phyloP scores from a whole-genome alignment of 2,113 vertebrate species.

The Pelecanoides urinatrix region DNA sequence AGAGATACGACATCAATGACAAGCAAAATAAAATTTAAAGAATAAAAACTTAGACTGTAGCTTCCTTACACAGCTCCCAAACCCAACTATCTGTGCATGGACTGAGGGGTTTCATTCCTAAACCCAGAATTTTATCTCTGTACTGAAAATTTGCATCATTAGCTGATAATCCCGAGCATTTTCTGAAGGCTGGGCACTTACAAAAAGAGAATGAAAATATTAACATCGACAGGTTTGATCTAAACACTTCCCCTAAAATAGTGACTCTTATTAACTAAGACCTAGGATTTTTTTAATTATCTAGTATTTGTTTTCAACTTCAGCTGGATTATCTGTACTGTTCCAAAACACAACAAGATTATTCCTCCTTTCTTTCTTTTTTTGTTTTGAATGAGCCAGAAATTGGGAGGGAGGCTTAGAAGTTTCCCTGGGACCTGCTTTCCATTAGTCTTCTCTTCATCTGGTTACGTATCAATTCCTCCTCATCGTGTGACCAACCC shows the following conservation, averaged over 20 bases:
- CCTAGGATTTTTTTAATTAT: neutral
- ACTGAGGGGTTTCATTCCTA: neutral
- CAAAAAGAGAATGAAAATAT: neutral
- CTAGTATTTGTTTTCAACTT: neutral
- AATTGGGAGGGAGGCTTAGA: neutral
- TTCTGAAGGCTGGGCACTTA: neutral
- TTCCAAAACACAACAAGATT: neutral
- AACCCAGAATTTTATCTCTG: neutral
- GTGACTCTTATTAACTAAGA: neutral
- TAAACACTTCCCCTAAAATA: neutral
- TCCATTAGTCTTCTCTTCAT: neutral
- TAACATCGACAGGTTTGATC: neutral
- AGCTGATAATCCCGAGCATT: neutral
- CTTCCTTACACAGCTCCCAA: neutral
- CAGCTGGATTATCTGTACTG: neutral
- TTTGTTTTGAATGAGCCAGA: neutral
- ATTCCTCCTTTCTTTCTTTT: neutral
- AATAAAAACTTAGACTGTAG: neutral
- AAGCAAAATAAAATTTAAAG: neutral
- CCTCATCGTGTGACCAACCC: neutral
- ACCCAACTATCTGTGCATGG: rapidly evolving
- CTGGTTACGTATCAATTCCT: neutral
- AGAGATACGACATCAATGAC: neutral
- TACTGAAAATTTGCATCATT: neutral
- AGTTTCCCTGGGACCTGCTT: constrained; percentile 34